Evolutionary conservation across 2,797 vertebrate species (phyloP).

Genomic region (Spinibarbus caldwelli): DNA sequence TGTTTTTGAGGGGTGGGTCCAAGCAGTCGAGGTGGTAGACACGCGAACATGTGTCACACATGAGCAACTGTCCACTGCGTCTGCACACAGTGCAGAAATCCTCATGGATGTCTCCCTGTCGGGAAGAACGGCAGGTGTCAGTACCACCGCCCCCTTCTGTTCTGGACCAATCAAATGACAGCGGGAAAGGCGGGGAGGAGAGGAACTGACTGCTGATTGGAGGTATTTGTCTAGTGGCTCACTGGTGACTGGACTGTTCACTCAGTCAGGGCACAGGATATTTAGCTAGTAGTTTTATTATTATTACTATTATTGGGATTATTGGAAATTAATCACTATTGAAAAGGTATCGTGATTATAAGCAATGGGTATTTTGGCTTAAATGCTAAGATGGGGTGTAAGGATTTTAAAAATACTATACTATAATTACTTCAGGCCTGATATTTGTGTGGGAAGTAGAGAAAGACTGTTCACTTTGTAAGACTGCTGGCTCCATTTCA

Average conservation of each 20-base stretch:
- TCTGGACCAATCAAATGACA: conserved; percentile 67
- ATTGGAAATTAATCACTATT: background rate
- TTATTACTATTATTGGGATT: background rate
- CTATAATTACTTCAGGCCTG: conserved; percentile 26
- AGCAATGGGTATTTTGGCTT: conserved; percentile 9
- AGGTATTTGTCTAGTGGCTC: conserved; percentile 39
- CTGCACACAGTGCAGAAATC: conserved; percentile 99
- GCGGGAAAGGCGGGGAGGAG: conserved; percentile 60
- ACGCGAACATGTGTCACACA: conserved; percentile 99
- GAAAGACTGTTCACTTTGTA: conserved; percentile 82
- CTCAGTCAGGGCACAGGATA: conserved; percentile 12
- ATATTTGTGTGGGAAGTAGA: conserved; percentile 35
- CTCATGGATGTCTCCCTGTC: conserved; percentile 99
- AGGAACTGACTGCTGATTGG: conserved; percentile 40
- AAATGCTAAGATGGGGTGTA: background rate
- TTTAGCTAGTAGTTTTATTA: background rate
- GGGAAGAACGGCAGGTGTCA: conserved; percentile 88
- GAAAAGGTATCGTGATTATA: background rate
- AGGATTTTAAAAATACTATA: conserved; percentile 1
- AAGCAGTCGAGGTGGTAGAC: conserved; percentile 99
- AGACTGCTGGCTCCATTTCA: conserved; percentile 69
- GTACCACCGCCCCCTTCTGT: conserved; percentile 71
- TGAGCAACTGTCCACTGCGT: conserved; percentile 99
- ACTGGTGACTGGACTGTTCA: conserved; percentile 52
- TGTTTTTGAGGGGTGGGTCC: conserved; percentile 98